Evolutionary conservation across 2,797 vertebrate species (phyloP).

Genomic region (Schizothorax lantsangensis): DNA sequence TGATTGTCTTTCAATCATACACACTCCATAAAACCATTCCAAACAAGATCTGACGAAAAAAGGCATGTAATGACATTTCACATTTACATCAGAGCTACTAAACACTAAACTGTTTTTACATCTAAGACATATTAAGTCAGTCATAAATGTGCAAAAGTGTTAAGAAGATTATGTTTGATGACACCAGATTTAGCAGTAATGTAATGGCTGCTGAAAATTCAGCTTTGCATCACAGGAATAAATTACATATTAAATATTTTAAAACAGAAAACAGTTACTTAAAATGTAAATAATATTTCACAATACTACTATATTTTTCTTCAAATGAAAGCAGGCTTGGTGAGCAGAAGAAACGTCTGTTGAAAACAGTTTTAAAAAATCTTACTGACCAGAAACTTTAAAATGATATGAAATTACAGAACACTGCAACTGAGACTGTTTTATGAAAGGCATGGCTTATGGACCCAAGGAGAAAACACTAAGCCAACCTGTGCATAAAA

Average conservation of each 20-base stretch:
- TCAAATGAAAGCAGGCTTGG: not conserved
- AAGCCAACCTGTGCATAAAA: conserved; percentile 14
- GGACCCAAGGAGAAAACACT: not conserved
- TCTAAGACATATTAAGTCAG: not conserved
- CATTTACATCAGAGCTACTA: not conserved
- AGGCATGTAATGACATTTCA: not conserved
- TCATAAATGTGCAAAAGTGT: not conserved
- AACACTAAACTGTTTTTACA: conserved; percentile 1
- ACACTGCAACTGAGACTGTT: not conserved
- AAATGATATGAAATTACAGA: not conserved
- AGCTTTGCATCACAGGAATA: not conserved
- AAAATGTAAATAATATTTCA: not conserved
- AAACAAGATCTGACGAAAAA: not conserved
- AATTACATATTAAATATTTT: not conserved
- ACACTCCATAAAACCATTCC: conserved; percentile 14
- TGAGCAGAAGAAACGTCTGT: not conserved
- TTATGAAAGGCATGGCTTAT: not conserved
- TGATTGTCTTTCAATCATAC: conserved; percentile 22
- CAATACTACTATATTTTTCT: not conserved
- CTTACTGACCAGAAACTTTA: not conserved
- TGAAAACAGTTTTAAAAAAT: not conserved
- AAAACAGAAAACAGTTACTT: not conserved
- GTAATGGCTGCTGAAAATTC: not conserved
- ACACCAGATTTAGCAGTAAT: not conserved
- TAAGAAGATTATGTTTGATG: conserved; percentile 2